Evolutionary conservation across 2,797 vertebrate species (phyloP), one percentile per base, ranked within the genome.

Genomic region (Argentina silus): DNA sequence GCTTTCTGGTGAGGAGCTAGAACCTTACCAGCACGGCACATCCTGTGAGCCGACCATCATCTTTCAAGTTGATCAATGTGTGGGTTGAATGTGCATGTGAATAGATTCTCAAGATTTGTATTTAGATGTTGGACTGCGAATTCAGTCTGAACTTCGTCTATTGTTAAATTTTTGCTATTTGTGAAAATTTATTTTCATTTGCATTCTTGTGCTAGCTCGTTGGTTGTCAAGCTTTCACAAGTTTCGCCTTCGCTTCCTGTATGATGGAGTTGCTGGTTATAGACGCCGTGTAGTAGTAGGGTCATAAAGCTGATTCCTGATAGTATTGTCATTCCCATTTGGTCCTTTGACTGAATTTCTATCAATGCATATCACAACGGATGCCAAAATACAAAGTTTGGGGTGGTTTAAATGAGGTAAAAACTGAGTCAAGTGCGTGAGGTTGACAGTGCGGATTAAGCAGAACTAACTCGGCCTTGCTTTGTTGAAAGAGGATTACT

Each of bases 401-500:
- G n/a, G n/a, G n/a, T n/a, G n/a, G n/a, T n/a, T 56, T 44, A 1
- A 63, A 43, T 53, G 64, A 73, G 70, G 10, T 60, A 76, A 73
- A 1, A 14, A 9, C 21, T 50, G 15, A 23, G 15, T 11, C 9
- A 62, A 12, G 19, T 47, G 43, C 47, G 61, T 71, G 70, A 21
- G 60, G 51, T 44, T 80, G 57, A 77, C 53, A 2, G 48, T 12
- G 55, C 48, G 81, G 84, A 85, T 83, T 81, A 76, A 44, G 75
- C 56, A 55, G 63, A 81, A 61, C 67, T 70, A 74, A 70, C 51
- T 75, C 14, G 60, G 65, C 72, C 61, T 75, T 1, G 50, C 68
- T 63, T 51, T 53, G 76, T 14, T 75, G 73, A 76, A 85, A 85
- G 77, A 80, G 78, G 82, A 86, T 90, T 87, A 87, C 44, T 36